Conservation (phyloP, 2,888 invertebrate genomes). For the Pammene aurita region DNA sequence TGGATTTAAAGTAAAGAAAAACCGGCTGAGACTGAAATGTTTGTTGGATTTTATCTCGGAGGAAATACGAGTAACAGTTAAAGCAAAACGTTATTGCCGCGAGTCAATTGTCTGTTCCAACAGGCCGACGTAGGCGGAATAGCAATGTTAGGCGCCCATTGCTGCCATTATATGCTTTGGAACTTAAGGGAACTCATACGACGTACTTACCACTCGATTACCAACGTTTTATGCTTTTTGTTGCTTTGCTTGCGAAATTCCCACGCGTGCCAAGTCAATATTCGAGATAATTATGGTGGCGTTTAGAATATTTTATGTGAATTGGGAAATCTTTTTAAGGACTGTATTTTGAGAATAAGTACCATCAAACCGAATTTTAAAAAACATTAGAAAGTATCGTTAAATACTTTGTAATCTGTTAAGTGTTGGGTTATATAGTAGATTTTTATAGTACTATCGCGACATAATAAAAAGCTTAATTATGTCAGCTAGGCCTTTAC, state of each 20-base stretch:
- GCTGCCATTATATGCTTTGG: constrained; percentile 51
- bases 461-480: no score
- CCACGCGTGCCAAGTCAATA: background rate
- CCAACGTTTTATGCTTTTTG: constrained; percentile 30
- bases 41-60: constrained; percentile 28
- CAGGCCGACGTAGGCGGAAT: constrained; percentile 61
- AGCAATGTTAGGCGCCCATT: constrained; percentile 57
- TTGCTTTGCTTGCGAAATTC: constrained; percentile 4
- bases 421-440: no score
- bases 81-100: constrained; percentile 62
- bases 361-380: no score
- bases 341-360: no score
- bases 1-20: constrained; percentile 10
- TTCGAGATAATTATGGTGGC: background rate
- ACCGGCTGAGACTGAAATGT: constrained; percentile 10
- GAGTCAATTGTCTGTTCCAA: constrained; percentile 66
- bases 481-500: no score
- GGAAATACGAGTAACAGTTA: constrained; percentile 47
- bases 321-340: no score
- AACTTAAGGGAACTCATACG: constrained; percentile 47
- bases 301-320: background rate
- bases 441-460: no score
- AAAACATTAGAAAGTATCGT: no score
- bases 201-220: constrained; percentile 45
- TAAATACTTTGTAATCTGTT: no score